Evolutionary conservation across 2,888 invertebrate genomes (phyloP).

Genomic region (Scaptomyza tumidula): DNA sequence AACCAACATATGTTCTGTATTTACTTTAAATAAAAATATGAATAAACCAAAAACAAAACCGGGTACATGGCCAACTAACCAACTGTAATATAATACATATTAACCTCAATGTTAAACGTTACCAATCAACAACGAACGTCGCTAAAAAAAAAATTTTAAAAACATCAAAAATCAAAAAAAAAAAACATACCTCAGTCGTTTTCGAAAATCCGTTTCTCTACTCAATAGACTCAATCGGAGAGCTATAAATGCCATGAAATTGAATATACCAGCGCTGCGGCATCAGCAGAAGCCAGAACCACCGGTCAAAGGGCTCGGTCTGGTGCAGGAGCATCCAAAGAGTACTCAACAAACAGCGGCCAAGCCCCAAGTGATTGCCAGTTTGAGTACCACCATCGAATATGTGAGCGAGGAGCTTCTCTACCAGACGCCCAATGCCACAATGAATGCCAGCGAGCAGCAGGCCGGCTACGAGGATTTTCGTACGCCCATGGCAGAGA

Average conservation of each 20-base stretch:
- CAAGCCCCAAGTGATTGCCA: conserved; percentile 32
- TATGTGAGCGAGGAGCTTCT: conserved; percentile 75
- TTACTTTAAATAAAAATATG: conserved; percentile 41
- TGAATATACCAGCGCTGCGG: conserved; percentile 81
- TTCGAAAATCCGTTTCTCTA: conserved; percentile 85
- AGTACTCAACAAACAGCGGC: background rate
- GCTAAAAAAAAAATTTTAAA: conserved; percentile 37
- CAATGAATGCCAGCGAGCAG: conserved; percentile 72
- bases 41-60: conserved; percentile 36
- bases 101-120: conserved; percentile 45
- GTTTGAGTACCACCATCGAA: conserved; percentile 61
- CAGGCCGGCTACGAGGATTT: conserved; percentile 76
- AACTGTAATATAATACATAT: conserved; percentile 46
- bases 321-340: conserved; percentile 36
- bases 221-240: conserved; percentile 85
- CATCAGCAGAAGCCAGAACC: conserved; percentile 56
- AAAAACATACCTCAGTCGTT: conserved; percentile 73
- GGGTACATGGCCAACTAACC: conserved; percentile 73
- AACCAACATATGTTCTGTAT: conserved; percentile 55
- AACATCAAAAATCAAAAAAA: conserved; percentile 22
- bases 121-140: conserved; percentile 49
- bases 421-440: conserved; percentile 83
- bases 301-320: conserved; percentile 29
- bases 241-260: conserved; percentile 83
- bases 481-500: conserved; percentile 82